phyloP scores from a whole-genome alignment of 2,797 vertebrate genomes.

The Neosalanx taihuensis region DNA sequence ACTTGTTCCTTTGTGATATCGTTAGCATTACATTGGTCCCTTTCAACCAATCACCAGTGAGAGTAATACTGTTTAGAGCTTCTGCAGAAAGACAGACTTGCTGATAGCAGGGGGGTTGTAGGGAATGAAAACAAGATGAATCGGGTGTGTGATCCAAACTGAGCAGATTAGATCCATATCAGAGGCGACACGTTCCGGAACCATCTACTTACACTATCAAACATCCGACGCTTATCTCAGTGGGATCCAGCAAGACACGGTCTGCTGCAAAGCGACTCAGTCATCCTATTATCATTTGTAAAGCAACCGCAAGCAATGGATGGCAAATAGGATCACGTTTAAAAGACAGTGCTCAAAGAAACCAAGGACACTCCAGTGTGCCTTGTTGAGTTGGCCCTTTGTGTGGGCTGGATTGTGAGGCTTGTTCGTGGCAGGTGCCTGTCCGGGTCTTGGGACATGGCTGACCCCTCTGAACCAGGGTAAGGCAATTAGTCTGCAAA shows the following conservation, averaged over 20 bases:
- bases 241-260: conserved; percentile 45
- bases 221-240: conserved; percentile 48
- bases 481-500: conserved; percentile 72
- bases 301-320: conserved; percentile 39
- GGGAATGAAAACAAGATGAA: conserved; percentile 43
- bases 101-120: conserved; percentile 32
- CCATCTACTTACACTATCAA: conserved; percentile 42
- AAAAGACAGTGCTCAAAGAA: conserved; percentile 34
- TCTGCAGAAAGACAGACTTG: conserved; percentile 31
- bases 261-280: neutral
- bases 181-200: conserved; percentile 32
- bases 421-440: conserved; percentile 38
- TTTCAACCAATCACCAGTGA: conserved; percentile 39
- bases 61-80: conserved; percentile 32
- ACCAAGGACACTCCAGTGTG: conserved; percentile 49
- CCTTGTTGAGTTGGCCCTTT: conserved; percentile 40
- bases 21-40: conserved; percentile 9
- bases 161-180: conserved; percentile 62
- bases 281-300: conserved; percentile 34
- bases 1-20: conserved; percentile 17
- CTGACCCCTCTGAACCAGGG: conserved; percentile 61
- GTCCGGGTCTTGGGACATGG: conserved; percentile 36
- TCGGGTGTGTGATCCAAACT: conserved; percentile 50
- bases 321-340: conserved; percentile 24
- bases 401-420: conserved; percentile 31